Evolutionary conservation across 2,113 vertebrate species (phyloP).

Genomic region (Cercopithecus mona): DNA sequence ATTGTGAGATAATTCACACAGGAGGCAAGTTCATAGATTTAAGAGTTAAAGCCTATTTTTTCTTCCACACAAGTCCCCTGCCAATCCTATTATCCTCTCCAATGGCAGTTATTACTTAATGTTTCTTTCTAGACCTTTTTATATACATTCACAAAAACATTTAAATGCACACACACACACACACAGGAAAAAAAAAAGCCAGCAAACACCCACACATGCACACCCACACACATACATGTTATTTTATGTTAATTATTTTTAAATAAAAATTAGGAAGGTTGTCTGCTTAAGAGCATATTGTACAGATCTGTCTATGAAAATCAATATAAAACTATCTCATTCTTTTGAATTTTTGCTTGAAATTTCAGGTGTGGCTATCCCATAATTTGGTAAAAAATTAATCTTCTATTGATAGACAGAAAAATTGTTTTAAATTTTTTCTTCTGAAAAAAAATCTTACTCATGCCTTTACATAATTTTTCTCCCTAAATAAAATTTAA

Average conservation of each 20-base stretch:
- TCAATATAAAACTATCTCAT: background rate
- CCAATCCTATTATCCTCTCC: background rate
- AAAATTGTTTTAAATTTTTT: background rate
- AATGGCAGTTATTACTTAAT: background rate
- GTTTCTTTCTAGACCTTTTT: background rate
- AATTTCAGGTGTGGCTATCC: background rate
- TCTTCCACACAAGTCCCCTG: accelerated
- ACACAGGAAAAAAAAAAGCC: accelerated
- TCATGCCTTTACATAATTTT: background rate
- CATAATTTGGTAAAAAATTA: background rate
- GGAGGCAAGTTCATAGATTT: background rate
- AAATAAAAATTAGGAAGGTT: background rate
- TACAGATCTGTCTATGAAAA: background rate
- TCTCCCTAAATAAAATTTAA: background rate
- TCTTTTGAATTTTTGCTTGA: background rate
- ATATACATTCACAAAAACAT: background rate
- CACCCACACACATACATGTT: accelerated
- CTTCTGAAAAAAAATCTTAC: background rate
- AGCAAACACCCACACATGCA: background rate
- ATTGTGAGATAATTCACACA: background rate
- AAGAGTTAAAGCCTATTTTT: background rate
- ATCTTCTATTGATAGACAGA: background rate
- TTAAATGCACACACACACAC: background rate
- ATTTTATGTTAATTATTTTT: background rate
- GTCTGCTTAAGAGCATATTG: background rate